These are phyloP conservation scores for Orthosia incerta DNA, from an alignment of 2,888 invertebrate genomes.

Conservation along the genomic window DNA sequence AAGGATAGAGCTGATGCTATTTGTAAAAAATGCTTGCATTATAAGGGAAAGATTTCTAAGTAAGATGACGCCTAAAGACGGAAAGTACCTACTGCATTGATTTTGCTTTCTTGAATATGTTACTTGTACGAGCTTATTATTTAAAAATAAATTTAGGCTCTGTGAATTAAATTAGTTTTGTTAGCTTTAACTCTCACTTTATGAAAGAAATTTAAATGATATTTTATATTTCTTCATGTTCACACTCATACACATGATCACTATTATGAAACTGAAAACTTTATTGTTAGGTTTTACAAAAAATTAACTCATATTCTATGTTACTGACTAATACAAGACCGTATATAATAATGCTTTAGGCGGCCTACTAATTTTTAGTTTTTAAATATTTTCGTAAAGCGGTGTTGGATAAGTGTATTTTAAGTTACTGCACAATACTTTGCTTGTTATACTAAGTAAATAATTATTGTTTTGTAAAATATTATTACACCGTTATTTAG, in stretches of 20 bases:
- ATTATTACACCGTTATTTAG: conserved; percentile 39
- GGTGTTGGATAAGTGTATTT: conserved; percentile 44
- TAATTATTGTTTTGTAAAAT: conserved; percentile 37
- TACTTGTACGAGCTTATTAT: background rate
- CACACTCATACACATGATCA: no score
- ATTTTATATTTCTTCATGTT: no score
- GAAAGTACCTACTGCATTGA: background rate
- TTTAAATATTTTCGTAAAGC: background rate
- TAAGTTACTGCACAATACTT: conserved; percentile 65
- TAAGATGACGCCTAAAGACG: conserved; percentile 54
- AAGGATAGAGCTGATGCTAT: conserved; percentile 88
- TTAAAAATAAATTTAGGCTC: background rate
- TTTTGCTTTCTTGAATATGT: background rate
- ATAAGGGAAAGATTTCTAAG: conserved; percentile 85
- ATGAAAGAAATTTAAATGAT: no score
- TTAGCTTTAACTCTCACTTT: background rate
- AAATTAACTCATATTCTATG: background rate
- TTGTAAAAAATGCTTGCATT: conserved; percentile 89
- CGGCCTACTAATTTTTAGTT: background rate
- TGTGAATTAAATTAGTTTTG: background rate
- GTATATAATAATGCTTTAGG: background rate
- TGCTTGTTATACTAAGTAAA: conserved; percentile 24
- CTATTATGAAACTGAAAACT: no score
- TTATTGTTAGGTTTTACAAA: no score
- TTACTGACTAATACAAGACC: background rate